Percentiles rank a stretch among this genome's conserved stretches.
phyloP scores from a whole-genome alignment of 2,113 vertebrate species.

The Brevimyrus niger region DNA sequence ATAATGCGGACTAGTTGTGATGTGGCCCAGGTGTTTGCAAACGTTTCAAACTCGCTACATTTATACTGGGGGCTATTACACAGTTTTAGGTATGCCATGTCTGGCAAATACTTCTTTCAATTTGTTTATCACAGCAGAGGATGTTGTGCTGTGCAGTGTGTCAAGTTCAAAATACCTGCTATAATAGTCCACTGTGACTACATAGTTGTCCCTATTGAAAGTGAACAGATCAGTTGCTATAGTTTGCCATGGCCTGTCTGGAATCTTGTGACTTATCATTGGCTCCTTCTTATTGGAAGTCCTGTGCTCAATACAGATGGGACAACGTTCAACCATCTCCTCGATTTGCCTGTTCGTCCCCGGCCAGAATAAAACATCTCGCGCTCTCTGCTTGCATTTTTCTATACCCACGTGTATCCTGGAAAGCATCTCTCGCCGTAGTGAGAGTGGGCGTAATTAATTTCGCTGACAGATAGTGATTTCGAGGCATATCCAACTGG shows the following conservation, averaged over 20 bases:
- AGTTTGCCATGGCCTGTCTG: constrained; percentile 8
- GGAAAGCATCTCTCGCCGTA: too few species aligned
- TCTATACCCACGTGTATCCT: too few species aligned
- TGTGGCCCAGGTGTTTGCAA: constrained; percentile 17
- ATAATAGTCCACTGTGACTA: constrained; percentile 12
- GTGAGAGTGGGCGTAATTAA: too few species aligned
- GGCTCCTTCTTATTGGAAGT: too few species aligned
- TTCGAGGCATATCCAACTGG: not conserved
- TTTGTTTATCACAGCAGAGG: not conserved
- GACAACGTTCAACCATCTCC: too few species aligned
- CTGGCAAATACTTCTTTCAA: constrained; percentile 14
- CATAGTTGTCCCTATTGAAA: not conserved
- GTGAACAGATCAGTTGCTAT: not conserved
- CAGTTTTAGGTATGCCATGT: constrained; percentile 14
- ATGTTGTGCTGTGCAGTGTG: not conserved
- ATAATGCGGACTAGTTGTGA: not conserved
- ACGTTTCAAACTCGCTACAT: constrained; percentile 7
- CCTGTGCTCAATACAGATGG: too few species aligned
- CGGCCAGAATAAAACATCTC: too few species aligned
- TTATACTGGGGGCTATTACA: constrained; percentile 10
- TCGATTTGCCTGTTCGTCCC: too few species aligned
- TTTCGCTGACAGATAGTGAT: too few species aligned
- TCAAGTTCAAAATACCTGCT: constrained; percentile 17
- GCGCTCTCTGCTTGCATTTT: too few species aligned
- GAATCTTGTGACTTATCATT: not conserved